A percentile compares a stretch with the other conserved stretches of the same genome.
phyloP scores from a whole-genome alignment of 2,888 invertebrate species.

The Melinaea menophilus region DNA sequence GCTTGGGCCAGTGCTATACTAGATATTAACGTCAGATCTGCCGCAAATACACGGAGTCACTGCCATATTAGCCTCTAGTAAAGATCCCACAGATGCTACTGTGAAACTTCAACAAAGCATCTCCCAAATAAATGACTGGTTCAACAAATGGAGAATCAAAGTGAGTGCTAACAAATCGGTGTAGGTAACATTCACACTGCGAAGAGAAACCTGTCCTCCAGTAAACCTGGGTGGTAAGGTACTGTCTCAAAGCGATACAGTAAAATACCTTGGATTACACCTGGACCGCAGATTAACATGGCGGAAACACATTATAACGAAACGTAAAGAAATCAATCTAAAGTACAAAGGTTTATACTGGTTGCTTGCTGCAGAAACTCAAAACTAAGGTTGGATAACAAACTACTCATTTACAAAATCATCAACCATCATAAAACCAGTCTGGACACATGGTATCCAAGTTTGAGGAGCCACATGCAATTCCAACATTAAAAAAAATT shows the following conservation, averaged over 20 bases:
- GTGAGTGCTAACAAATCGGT: constrained; percentile 4
- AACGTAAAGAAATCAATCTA: constrained; percentile 6
- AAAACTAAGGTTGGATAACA: constrained; percentile 18
- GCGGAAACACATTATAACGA: background rate
- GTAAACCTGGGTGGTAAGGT: background rate
- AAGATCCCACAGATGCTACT: background rate
- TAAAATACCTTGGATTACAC: too few relatives aligned
- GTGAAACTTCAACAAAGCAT: background rate
- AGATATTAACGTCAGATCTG: constrained; percentile 5
- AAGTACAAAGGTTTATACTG: constrained; percentile 21
- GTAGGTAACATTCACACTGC: constrained; percentile 10
- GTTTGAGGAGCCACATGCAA: constrained; percentile 11
- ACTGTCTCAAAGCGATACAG: too few relatives aligned
- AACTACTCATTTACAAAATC: constrained; percentile 19
- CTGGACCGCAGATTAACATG: background rate
- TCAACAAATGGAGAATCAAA: background rate
- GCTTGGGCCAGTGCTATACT: constrained; percentile 8
- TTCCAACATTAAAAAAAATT: background rate
- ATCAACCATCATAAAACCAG: constrained; percentile 1
- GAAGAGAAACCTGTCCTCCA: background rate
- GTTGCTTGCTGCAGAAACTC: constrained; percentile 21
- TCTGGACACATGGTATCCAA: constrained; percentile 9
- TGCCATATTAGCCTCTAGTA: constrained; percentile 1
- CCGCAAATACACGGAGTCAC: constrained; percentile 1
- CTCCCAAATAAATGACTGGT: background rate